Percentiles rank a stretch among this genome's conserved stretches.
Evolutionary conservation across 2,113 vertebrate species (phyloP).

Genomic region (Poeciliopsis prolifica): DNA sequence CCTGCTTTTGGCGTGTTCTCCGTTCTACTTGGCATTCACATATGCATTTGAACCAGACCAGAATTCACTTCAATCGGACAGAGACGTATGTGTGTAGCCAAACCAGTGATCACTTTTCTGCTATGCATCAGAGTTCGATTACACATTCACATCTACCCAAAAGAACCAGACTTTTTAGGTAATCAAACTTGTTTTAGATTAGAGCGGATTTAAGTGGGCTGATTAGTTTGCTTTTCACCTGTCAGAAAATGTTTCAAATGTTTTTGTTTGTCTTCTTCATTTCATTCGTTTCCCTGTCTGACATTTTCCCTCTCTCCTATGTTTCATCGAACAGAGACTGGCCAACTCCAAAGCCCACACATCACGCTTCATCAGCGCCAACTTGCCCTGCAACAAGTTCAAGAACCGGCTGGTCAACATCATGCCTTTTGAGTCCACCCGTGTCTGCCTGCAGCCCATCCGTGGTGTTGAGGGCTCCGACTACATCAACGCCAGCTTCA

Average conservation of each 20-base stretch:
- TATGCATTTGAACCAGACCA: too few species aligned
- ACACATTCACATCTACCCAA: too few species aligned
- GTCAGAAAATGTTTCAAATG: slow-evolving; percentile 21
- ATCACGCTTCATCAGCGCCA: slow-evolving; percentile 97
- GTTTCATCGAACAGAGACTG: slow-evolving; percentile 81
- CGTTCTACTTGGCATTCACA: too few species aligned
- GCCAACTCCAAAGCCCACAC: slow-evolving; percentile 97
- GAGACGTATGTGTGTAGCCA: too few species aligned
- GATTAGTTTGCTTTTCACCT: slow-evolving; percentile 7
- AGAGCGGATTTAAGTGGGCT: too few species aligned
- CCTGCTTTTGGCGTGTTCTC: too few species aligned
- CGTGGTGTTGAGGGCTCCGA: slow-evolving; percentile 94
- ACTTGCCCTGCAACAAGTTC: slow-evolving; percentile 97
- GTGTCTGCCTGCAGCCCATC: slow-evolving; percentile 96
- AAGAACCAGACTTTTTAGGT: too few species aligned
- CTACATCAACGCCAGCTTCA: slow-evolving; percentile 97
- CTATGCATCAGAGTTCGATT: too few species aligned
- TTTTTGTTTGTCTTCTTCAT: slow-evolving; percentile 36
- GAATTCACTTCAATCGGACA: too few species aligned
- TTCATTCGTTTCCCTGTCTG: slow-evolving; percentile 19
- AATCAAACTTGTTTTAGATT: too few species aligned
- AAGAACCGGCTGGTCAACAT: slow-evolving; percentile 98
- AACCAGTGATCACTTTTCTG: too few species aligned
- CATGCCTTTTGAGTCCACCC: slow-evolving; percentile 94
- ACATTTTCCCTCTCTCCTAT: neutral